These are phyloP conservation scores for Pterocles burchelli DNA, from an alignment of 2,113 vertebrate genomes.

Conservation along the genomic window DNA sequence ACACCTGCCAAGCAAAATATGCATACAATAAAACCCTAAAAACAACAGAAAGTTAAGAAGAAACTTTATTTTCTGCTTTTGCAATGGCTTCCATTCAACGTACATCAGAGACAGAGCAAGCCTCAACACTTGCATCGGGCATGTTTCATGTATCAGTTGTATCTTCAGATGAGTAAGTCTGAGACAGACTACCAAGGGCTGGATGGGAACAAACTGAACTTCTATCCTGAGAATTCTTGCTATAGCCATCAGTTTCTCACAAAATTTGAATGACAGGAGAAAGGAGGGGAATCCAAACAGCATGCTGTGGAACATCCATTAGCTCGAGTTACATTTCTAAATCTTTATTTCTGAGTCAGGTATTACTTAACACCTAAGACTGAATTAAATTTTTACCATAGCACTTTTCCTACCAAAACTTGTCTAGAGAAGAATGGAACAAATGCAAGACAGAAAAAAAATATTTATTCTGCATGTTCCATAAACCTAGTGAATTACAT, in stretches of 20 bases:
- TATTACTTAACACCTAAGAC: background rate
- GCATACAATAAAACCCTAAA: background rate
- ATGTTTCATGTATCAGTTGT: background rate
- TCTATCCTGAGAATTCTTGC: background rate
- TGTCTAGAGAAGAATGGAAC: background rate
- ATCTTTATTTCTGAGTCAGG: background rate
- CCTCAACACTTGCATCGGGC: background rate
- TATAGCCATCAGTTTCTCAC: background rate
- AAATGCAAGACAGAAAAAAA: background rate
- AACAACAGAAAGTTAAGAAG: background rate
- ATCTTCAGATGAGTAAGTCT: background rate
- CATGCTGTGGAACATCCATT: background rate
- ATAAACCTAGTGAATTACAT: background rate
- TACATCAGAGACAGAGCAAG: background rate
- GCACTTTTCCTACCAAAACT: background rate
- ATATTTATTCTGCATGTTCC: background rate
- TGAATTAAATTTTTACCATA: background rate
- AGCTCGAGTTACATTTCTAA: background rate
- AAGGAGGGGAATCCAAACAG: background rate
- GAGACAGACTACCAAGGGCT: background rate
- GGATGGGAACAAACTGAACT: background rate
- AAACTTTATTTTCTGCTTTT: background rate
- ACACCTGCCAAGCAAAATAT: slow-evolving; percentile 79
- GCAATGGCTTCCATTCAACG: background rate
- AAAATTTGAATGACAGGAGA: background rate